phyloP scores from a whole-genome alignment of 2,113 vertebrate genomes.

The Plecotus auritus region DNA sequence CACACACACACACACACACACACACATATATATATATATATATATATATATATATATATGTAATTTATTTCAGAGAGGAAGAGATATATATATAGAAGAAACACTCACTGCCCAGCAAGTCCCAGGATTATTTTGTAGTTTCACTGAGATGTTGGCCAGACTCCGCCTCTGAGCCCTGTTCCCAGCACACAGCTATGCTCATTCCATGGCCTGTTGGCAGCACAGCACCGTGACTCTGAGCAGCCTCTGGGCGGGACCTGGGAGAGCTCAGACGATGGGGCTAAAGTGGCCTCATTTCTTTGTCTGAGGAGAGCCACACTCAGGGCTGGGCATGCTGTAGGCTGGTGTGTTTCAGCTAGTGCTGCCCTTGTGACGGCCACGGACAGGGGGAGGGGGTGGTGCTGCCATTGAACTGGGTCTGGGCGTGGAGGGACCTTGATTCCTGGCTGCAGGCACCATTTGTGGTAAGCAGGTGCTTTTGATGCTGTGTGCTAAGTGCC shows the following conservation, averaged over 20 bases:
- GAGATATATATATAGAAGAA: too few relatives aligned
- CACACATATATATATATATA: too few relatives aligned
- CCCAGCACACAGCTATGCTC: neutral
- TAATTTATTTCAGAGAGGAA: too few relatives aligned
- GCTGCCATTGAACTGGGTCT: neutral
- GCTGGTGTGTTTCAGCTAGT: neutral
- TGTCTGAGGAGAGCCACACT: neutral
- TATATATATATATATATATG: too few relatives aligned
- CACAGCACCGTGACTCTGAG: accelerated
- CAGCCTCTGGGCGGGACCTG: neutral
- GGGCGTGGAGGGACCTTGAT: neutral
- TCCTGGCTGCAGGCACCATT: neutral
- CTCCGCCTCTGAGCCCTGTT: neutral
- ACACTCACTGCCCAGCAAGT: neutral
- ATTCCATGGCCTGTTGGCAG: accelerated
- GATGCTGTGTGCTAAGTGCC: neutral
- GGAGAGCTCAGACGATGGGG: neutral
- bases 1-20: too few relatives aligned
- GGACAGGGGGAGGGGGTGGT: accelerated
- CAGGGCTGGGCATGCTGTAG: neutral
- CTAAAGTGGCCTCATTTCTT: neutral
- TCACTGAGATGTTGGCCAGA: neutral
- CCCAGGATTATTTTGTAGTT: accelerated
- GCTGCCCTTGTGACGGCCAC: neutral
- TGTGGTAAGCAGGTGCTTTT: neutral